Conservation (phyloP, 2,797 vertebrate species). For the Helarctos malayanus region DNA sequence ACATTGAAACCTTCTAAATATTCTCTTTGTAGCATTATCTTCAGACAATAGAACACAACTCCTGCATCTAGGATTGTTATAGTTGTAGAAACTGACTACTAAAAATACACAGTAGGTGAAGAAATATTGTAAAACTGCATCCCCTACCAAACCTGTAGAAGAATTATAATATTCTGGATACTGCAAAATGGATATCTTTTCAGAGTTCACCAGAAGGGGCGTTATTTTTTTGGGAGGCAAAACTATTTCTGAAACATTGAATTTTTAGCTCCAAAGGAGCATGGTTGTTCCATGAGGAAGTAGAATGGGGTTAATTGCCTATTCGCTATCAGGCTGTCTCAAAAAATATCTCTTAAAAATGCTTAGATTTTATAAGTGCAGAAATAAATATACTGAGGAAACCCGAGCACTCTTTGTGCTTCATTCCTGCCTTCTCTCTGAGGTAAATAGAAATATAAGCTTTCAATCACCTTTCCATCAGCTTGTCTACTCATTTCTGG, state of each 20-base stretch:
- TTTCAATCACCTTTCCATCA: accelerated
- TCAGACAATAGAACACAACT: not conserved
- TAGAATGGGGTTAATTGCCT: not conserved
- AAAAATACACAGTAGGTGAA: not conserved
- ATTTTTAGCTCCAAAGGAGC: not conserved
- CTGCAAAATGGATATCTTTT: not conserved
- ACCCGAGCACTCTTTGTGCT: not conserved
- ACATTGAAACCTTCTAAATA: not conserved
- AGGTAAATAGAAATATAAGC: not conserved
- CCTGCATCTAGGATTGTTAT: not conserved
- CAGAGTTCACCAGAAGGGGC: not conserved
- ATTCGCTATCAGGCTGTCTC: not conserved
- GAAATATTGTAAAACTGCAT: not conserved
- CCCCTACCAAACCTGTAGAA: not conserved
- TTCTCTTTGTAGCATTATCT: not conserved
- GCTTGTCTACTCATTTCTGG: not conserved
- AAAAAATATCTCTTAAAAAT: not conserved
- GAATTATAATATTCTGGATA: not conserved
- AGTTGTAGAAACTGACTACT: not conserved
- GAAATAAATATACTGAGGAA: not conserved
- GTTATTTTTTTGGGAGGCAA: not conserved
- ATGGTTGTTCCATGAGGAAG: not conserved
- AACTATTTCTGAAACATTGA: not conserved
- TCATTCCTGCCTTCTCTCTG: not conserved
- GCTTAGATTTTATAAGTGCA: not conserved